Conservation (phyloP, 2,888 invertebrate genomes). For the Phyllotreta striolata region DNA sequence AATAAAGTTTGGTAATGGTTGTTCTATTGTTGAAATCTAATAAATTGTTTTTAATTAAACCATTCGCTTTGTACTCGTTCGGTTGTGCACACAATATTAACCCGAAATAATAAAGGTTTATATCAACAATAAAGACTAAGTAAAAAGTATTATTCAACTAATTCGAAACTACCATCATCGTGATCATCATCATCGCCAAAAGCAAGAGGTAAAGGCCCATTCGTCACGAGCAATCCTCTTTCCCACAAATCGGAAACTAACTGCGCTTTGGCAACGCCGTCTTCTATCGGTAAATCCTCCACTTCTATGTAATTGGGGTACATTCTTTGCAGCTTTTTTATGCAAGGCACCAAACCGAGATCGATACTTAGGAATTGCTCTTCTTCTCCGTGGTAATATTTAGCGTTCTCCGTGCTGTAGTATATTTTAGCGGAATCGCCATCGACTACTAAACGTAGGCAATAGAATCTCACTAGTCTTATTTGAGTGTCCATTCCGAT, state of each 20-base stretch:
- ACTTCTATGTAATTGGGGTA: slow-evolving; percentile 83
- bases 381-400: slow-evolving; percentile 85
- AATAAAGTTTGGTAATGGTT: too few species aligned
- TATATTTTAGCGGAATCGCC: slow-evolving; percentile 73
- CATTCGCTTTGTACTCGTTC: too few species aligned
- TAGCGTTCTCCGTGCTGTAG: slow-evolving; percentile 84
- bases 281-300: slow-evolving; percentile 72
- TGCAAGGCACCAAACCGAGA: slow-evolving; percentile 70
- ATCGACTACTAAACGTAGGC: slow-evolving; percentile 70
- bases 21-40: too few species aligned
- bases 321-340: slow-evolving; percentile 73
- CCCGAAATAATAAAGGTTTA: too few species aligned
- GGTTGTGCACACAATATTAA: too few species aligned
- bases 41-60: too few species aligned
- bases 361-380: slow-evolving; percentile 79
- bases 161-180: slow-evolving; percentile 11
- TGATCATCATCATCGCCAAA: slow-evolving; percentile 38
- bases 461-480: slow-evolving; percentile 67
- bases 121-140: too few species aligned
- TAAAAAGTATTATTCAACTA: slow-evolving; percentile 1
- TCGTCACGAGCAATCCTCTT: slow-evolving; percentile 79
- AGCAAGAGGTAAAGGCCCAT: slow-evolving; percentile 54
- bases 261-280: slow-evolving; percentile 71
- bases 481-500: slow-evolving; percentile 69
- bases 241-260: slow-evolving; percentile 83